Evolutionary conservation across 2,888 invertebrate species (phyloP), one percentile per base, ranked within the genome.

Genomic region (Tupiocoris notatus): DNA sequence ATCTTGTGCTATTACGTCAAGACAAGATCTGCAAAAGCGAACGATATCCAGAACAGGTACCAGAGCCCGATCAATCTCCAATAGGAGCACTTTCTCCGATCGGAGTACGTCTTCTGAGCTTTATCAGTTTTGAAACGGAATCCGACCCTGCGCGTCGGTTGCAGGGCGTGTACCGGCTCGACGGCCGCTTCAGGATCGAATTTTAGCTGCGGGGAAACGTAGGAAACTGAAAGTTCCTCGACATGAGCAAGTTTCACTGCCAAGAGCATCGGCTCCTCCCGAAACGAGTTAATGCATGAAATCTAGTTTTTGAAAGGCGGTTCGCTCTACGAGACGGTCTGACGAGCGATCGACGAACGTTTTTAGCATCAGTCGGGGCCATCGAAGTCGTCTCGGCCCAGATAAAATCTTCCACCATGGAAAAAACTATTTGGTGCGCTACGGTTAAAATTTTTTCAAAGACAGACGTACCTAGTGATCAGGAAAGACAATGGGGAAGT

Each of bases 301-400:
- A 67, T 67, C 67, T 67, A 67, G 67, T 67, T 67, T 67, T 12
- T 57, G 67, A 67, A 67, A 67, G 67, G 66, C 39, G n/a, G 65
- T 25, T 39, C 39, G n/a, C n/a, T n/a, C n/a, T n/a, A n/a, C n/a
- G n/a, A n/a, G n/a, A n/a, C n/a, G n/a, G n/a, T n/a, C n/a, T n/a
- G n/a, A n/a, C n/a, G n/a, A n/a, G n/a, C n/a, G n/a, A n/a, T n/a
- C n/a, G n/a, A n/a, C n/a, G n/a, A n/a, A n/a, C n/a, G n/a, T n/a
- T n/a, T n/a, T n/a, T n/a, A n/a, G n/a, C n/a, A n/a, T n/a, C n/a
- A n/a, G n/a, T n/a, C n/a, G n/a, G n/a, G n/a, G n/a, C n/a, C n/a
- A n/a, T n/a, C n/a, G n/a, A n/a, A n/a, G n/a, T n/a, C n/a, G n/a
- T n/a, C n/a, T n/a, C n/a, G n/a, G n/a, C n/a, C n/a, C n/a, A n/a